Conservation (phyloP, 92 coral and sea anemone species). For the Zoanthus gigantus region DNA sequence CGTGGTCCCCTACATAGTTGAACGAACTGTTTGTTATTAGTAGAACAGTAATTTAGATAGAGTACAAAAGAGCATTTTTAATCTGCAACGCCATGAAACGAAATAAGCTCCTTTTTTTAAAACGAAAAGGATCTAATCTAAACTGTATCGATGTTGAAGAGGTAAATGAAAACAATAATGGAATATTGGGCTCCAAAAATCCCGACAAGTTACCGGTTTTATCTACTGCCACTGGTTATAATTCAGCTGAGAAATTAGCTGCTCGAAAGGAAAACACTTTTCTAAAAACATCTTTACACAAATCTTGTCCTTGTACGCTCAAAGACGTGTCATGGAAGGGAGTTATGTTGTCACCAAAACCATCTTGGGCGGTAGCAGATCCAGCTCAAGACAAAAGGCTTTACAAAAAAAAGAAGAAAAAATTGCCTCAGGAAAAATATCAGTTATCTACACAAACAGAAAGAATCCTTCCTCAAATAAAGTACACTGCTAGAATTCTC, state of each 20-base stretch:
- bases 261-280: not conserved
- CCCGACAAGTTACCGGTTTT: not conserved
- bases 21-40: too few relatives aligned
- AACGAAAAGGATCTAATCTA: slow-evolving; percentile 32
- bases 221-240: not conserved
- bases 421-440: not conserved
- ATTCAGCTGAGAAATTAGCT: slow-evolving; percentile 20
- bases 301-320: not conserved
- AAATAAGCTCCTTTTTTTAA: slow-evolving; percentile 17
- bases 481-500: not conserved
- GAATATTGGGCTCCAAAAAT: not conserved
- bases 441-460: not conserved
- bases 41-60: too few relatives aligned
- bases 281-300: slow-evolving; percentile 9
- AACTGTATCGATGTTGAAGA: slow-evolving; percentile 2
- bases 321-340: slow-evolving; percentile 4
- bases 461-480: not conserved
- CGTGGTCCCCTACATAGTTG: too few relatives aligned
- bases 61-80: too few relatives aligned
- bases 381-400: not conserved
- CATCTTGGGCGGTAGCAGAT: slow-evolving; percentile 17
- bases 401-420: not conserved
- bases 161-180: not conserved
- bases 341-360: slow-evolving; percentile 2
- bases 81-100: slow-evolving; percentile 4